Conservation (phyloP, 1,140 invertebrate genomes). For the Drosophila prosaltans region DNA sequence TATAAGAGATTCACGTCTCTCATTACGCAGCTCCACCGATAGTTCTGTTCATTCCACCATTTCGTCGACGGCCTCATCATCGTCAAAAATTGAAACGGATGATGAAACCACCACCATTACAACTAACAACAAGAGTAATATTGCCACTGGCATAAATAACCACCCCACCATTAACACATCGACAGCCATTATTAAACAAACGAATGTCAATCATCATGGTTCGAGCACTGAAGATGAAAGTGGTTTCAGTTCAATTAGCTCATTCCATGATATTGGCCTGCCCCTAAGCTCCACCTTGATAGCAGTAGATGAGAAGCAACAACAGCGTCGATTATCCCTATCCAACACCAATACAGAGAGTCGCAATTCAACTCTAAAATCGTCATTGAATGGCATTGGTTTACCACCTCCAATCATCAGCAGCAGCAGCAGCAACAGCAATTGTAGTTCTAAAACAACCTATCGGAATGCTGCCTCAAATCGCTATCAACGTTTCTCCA, state of each 20-base stretch:
- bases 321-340: constrained; percentile 50
- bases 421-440: too few species aligned
- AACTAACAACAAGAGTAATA: constrained; percentile 30
- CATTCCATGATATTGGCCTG: constrained; percentile 90
- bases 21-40: constrained; percentile 80
- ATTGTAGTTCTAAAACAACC: constrained; percentile 55
- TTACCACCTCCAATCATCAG: constrained; percentile 40
- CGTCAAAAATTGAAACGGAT: constrained; percentile 79
- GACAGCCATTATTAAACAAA: constrained; percentile 44
- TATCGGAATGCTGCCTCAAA: constrained; percentile 65
- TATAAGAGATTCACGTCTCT: constrained; percentile 77
- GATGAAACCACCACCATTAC: constrained; percentile 56
- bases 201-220: constrained; percentile 37
- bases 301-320: constrained; percentile 40
- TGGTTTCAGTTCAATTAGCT: constrained; percentile 92
- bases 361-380: constrained; percentile 75
- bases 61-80: constrained; percentile 74
- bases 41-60: constrained; percentile 83
- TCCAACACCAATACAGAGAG: constrained; percentile 49
- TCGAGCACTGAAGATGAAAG: constrained; percentile 88
- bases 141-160: constrained; percentile 25
- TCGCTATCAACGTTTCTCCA: constrained; percentile 79
- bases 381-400: constrained; percentile 64
- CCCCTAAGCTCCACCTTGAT: constrained; percentile 84
- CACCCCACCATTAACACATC: constrained; percentile 13